Base-by-base conservation (phyloP, 2,113 vertebrate species). In the Silurus meridionalis region DNA sequence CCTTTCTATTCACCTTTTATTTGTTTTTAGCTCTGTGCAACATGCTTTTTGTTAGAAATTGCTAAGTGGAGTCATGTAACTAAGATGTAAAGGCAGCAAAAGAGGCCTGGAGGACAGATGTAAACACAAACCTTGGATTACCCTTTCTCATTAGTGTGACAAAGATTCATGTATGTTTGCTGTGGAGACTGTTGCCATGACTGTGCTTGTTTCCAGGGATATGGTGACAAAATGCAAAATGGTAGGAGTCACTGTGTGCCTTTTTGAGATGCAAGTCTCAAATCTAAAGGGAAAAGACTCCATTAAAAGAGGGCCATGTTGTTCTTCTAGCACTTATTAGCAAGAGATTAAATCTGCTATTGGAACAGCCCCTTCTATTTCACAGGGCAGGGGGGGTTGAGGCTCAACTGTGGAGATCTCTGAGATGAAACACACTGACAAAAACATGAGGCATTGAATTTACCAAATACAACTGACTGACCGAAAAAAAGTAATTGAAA, bases 131-230 rank as follows among this genome's bases (percentile, higher is more conserved):
- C 50, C 81, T 28, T 67, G 23, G 66, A 78, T 64, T 80, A 60
- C 53, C 64, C 87, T 81, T 66, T 83, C 14, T 61, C 9, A 72
- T 15, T 80, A 63, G 69, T 82, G 88, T 37, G 90, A 90, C 72
- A 91, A 86, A 83, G 86, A 80, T 55, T 85, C 80, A 83, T 88
- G 72, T 87, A 78, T 57, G 21, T 85, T 71, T 80, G 66, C 85
- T 91, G 88, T 15, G 82, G 92, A 67, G 81, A 91, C 87, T 89
- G 89, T 93, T 92, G 87, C 91, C 90, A 91, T 93, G 89, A 85
- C 88, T 84, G 84, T 83, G 11, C 63, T 37, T 17, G n/a, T 85
- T 66, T 72, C 71, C 60, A 86, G 63, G 60, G 15, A 81, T 69
- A 58, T 57, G 53, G 74, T 57, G 37, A 89, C 67, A 64, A 15